A percentile compares a stretch with the other conserved stretches of the same genome.
phyloP scores from a whole-genome alignment of 92 coral and sea anemone genomes.

The Palythoa heliodiscus region DNA sequence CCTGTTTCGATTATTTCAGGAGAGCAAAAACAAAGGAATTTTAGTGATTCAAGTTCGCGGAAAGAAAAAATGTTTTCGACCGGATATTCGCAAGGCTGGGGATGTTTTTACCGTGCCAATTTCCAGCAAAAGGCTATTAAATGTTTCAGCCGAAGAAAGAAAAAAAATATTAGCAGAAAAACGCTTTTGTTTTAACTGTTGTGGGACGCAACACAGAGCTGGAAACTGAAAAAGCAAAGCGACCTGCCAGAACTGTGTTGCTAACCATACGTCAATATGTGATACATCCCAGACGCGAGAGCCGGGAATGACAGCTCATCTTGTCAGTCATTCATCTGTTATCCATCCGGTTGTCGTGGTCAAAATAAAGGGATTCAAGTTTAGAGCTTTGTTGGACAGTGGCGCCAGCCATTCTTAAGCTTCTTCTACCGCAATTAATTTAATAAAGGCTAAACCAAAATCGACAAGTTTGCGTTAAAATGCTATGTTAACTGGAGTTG shows the following conservation, averaged over 20 bases:
- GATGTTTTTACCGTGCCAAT: conserved; percentile 58
- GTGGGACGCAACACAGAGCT: too few relatives aligned
- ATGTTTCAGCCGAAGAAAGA: conserved; percentile 30
- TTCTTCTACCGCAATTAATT: conserved; percentile 40
- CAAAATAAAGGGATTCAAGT: conserved; percentile 56
- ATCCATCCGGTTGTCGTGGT: conserved; percentile 72
- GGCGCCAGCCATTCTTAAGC: conserved; percentile 58
- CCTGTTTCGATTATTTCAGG: conserved; percentile 37
- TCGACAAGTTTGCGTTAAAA: not conserved
- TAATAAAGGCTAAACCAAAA: conserved; percentile 59
- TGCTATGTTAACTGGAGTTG: too few relatives aligned
- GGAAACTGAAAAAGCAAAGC: too few relatives aligned
- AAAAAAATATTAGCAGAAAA: conserved; percentile 57
- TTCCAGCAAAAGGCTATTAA: conserved; percentile 51
- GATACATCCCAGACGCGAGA: conserved; percentile 22
- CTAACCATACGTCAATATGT: conserved; percentile 14
- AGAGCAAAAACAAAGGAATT: not conserved
- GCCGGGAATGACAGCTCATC: conserved; percentile 67
- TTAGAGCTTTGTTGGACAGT: conserved; percentile 63
- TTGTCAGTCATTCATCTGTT: conserved; percentile 46
- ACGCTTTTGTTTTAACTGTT: conserved; percentile 25
- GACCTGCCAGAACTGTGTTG: too few relatives aligned
- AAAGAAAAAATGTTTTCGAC: not conserved
- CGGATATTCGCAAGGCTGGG: conserved; percentile 9
- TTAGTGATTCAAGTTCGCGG: conserved; percentile 10